These are phyloP conservation scores for Siphamia tubifer DNA, from an alignment of 2,113 vertebrate genomes.

Conservation along the genomic window DNA sequence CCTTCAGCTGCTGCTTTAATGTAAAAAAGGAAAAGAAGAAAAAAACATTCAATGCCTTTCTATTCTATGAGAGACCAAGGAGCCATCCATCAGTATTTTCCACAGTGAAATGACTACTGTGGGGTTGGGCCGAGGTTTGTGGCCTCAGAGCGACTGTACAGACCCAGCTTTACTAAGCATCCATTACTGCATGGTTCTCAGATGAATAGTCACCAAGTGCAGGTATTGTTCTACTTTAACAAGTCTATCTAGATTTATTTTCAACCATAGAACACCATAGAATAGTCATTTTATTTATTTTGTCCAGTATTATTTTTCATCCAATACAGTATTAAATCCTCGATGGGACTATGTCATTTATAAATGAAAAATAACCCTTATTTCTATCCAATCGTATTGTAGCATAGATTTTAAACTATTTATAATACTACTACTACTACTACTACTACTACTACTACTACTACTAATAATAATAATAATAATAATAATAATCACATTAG, in stretches of 20 bases:
- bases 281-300: no score
- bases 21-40: conserved; percentile 25
- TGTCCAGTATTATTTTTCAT: not conserved
- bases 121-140: conserved; percentile 21
- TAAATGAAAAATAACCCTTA: no score
- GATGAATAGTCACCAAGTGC: not conserved
- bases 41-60: conserved; percentile 32
- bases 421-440: no score
- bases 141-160: conserved; percentile 30
- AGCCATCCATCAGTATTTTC: conserved; percentile 66
- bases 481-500: no score
- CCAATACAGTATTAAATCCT: no score
- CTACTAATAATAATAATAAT: no score
- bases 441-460: no score
- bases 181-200: not conserved
- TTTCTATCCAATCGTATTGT: no score
- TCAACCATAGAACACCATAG: no score
- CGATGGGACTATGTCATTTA: no score
- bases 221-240: not conserved
- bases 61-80: conserved; percentile 59
- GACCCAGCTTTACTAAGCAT: conserved; percentile 26
- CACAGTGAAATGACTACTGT: conserved; percentile 51
- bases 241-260: not conserved
- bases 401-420: no score
- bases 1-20: conserved; percentile 43